Percentiles rank a stretch among this genome's conserved stretches.
phyloP scores from a whole-genome alignment of 2,888 invertebrate species.

The Saturnia pavonia region DNA sequence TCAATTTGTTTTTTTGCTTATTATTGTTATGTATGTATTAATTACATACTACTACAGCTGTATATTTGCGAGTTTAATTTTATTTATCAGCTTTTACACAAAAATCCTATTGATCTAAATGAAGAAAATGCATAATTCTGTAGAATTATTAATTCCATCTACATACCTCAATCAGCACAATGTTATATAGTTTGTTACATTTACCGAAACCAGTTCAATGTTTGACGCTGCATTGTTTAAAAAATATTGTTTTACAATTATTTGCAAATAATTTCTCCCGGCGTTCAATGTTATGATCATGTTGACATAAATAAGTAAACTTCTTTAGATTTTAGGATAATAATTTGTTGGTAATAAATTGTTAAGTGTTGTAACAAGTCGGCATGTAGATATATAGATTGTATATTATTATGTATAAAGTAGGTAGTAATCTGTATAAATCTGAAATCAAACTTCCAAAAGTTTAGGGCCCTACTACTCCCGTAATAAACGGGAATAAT shows the following conservation, averaged over 20 bases:
- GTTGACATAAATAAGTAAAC: background rate
- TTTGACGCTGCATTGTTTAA: background rate
- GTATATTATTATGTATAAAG: background rate
- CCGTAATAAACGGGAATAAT: background rate
- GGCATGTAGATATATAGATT: background rate
- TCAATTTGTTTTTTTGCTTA: too few relatives aligned
- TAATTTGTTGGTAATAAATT: background rate
- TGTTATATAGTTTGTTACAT: background rate
- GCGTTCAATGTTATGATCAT: background rate
- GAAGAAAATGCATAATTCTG: background rate
- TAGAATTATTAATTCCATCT: background rate
- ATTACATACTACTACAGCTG: background rate
- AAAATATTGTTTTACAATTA: background rate
- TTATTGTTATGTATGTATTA: too few relatives aligned
- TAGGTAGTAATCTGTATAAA: background rate
- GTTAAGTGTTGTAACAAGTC: background rate
- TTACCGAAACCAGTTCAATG: background rate
- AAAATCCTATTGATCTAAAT: background rate
- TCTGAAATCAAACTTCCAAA: slow-evolving; percentile 15
- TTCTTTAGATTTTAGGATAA: background rate
- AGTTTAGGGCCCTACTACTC: slow-evolving; percentile 5
- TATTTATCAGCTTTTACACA: background rate
- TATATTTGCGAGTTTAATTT: background rate
- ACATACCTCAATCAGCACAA: background rate
- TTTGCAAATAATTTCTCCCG: background rate